Conservation (phyloP, 2,797 vertebrate species). For the Scyliorhinus canicula region DNA sequence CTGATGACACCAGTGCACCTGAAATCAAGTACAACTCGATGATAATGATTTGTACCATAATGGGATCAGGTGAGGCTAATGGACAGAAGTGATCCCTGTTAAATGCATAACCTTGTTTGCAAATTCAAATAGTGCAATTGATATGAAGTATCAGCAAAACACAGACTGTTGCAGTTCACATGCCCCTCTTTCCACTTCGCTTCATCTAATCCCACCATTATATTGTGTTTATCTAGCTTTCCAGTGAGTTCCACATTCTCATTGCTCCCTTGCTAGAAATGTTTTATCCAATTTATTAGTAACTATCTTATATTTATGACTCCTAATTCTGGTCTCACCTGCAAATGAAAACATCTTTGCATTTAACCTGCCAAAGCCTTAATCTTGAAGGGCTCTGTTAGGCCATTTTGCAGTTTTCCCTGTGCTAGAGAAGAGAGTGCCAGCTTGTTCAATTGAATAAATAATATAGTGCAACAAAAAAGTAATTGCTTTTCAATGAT, state of each 20-base stretch:
- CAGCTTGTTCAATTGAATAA: not conserved
- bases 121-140: not conserved
- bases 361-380: not conserved
- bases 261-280: not conserved
- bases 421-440: not conserved
- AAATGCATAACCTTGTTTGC: not conserved
- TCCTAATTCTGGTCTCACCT: too few species aligned
- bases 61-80: conserved; percentile 78
- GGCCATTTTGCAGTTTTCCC: not conserved
- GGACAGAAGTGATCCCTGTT: not conserved
- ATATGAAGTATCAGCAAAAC: not conserved
- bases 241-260: not conserved
- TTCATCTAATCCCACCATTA: not conserved
- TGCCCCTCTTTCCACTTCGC: not conserved
- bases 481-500: too few species aligned
- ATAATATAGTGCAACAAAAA: not conserved
- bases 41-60: conserved; percentile 90
- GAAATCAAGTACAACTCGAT: conserved; percentile 99
- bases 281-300: not conserved
- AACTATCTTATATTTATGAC: not conserved
- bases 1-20: conserved; percentile 86
- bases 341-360: not conserved
- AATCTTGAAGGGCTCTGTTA: not conserved
- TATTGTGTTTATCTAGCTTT: not conserved
- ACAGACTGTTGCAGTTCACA: not conserved